Evolutionary conservation across 2,113 vertebrate species (phyloP), one percentile per base, ranked within the genome.

Genomic region (Eudyptes chrysolophus): DNA sequence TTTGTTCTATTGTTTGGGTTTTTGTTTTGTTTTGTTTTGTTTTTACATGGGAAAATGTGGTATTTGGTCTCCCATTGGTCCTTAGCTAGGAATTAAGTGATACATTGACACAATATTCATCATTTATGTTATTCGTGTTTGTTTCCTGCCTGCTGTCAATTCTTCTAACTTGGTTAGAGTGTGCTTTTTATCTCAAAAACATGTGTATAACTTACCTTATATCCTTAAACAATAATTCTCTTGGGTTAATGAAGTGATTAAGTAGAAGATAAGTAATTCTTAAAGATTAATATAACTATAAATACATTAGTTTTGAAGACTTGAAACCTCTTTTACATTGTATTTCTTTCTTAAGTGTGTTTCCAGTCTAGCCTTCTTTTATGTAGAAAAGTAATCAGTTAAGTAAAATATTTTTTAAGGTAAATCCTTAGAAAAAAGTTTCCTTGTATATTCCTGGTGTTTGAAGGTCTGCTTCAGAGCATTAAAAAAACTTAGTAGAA

Each of bases 391-490:
- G 4, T 65, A 83, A 32, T 57, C 8, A 42, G 5, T 69, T 21
- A 27, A n/a, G 46, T 51, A 36, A 48, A 60, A 9, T 38, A 13
- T 36, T 89, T 89, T 49, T 48, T 52, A 42, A 70, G n/a, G 4
- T 40, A 78, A 72, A 66, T 57, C 6, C 13, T 57, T 32, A 30
- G 36, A 62, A 81, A 90, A 87, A 82, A 14, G 4, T 38, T 40
- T 60, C 0, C 1, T 32, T 5, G 3, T 52, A 5, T 64, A n/a
- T 68, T 74, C 9, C 14, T 52, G 14, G 24, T 32, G 11, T 60
- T 80, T 64, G 32, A 69, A 55, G 9, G 12, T 77, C 27, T 89
- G 15, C n/a, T 65, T 84, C 29, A 40, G 16, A 68, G 16, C 18
- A 25, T 27, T 64, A 40, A 72, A 84, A 76, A 26, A 46, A 16